A percentile compares a stretch with the other conserved stretches of the same genome.
These are phyloP conservation scores for Bellardia bayeri DNA, from an alignment of 2,888 invertebrate species.

Conservation along the genomic window DNA sequence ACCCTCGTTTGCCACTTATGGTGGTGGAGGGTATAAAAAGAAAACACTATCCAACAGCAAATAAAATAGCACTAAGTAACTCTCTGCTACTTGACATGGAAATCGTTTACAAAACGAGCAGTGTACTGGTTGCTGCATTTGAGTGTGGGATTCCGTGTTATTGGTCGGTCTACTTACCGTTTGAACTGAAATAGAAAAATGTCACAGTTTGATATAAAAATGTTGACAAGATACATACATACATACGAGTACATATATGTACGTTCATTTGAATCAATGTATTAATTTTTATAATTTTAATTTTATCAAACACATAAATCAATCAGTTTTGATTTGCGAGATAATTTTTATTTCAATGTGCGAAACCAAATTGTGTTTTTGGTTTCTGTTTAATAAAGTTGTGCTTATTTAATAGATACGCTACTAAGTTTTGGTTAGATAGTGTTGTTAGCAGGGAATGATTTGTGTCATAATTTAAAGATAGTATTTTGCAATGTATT, in stretches of 20 bases:
- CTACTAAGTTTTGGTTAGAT: not conserved
- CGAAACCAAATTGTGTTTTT: constrained; percentile 21
- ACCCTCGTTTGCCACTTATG: too few species aligned
- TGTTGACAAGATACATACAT: constrained; percentile 45
- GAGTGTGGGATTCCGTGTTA: constrained; percentile 55
- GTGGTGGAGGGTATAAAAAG: not conserved
- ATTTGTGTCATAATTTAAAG: not conserved
- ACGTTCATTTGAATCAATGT: constrained; percentile 34
- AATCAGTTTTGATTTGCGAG: constrained; percentile 50
- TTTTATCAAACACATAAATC: constrained; percentile 61
- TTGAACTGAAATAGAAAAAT: constrained; percentile 38
- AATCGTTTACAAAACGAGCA: constrained; percentile 34
- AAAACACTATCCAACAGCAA: constrained; percentile 32
- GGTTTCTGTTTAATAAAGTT: not conserved
- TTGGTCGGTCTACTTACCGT: constrained; percentile 45
- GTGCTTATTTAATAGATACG: constrained; percentile 18
- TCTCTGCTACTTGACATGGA: constrained; percentile 31
- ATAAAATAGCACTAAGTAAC: constrained; percentile 14
- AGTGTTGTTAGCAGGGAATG: not conserved
- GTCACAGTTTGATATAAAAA: constrained; percentile 63
- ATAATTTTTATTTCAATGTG: constrained; percentile 48
- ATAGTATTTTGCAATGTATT: not conserved
- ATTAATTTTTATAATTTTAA: constrained; percentile 40
- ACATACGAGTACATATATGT: too few species aligned
- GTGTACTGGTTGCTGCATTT: not conserved